These are phyloP conservation scores for human DNA, from an alignment of 2,113 vertebrate species.

Conservation along the genomic window GRCh38 chr5:93743001-93743500, in stretches of 20 bases:
- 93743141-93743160: background rate
- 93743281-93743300: background rate
- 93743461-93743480: background rate
- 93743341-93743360: background rate
- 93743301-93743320: background rate
- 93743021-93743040: background rate
- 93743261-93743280: background rate
- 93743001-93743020: background rate
- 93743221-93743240: background rate
- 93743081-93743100: background rate
- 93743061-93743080: background rate
- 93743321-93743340: background rate
- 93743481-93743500: conserved; percentile 33
- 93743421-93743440: background rate
- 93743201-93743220: background rate
- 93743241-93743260: background rate
- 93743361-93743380: background rate
- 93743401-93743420: background rate
- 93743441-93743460: background rate
- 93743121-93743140: background rate
- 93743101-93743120: background rate
- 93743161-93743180: background rate
- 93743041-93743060: background rate
- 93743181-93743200: background rate
- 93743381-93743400: background rate